These are phyloP conservation scores for Cheilosia variabilis DNA, from an alignment of 2,888 invertebrate genomes.

Conservation along the genomic window DNA sequence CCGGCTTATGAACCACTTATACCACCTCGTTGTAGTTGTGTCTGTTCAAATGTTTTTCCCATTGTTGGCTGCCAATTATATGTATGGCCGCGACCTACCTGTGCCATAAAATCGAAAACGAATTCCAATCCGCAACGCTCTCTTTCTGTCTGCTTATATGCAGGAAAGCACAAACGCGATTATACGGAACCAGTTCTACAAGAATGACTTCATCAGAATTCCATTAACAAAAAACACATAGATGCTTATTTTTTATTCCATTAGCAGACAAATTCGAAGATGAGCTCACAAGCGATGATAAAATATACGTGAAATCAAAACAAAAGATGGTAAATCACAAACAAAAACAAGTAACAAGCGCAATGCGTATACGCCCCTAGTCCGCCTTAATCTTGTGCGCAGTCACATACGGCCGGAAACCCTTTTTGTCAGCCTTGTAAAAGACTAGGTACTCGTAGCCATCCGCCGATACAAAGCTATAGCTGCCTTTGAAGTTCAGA, in stretches of 20 bases:
- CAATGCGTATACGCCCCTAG: not conserved
- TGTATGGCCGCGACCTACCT: too few relatives aligned
- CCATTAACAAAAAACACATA: constrained; percentile 13
- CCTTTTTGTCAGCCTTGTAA: constrained; percentile 86
- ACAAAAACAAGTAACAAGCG: constrained; percentile 6
- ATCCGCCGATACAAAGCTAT: constrained; percentile 85
- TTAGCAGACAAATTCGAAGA: constrained; percentile 28
- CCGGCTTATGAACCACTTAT: too few relatives aligned
- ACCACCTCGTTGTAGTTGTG: too few relatives aligned
- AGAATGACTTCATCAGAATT: constrained; percentile 54
- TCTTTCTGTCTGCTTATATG: too few relatives aligned
- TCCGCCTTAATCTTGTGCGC: constrained; percentile 79
- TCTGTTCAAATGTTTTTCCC: too few relatives aligned
- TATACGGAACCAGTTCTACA: constrained; percentile 44
- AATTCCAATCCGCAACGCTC: too few relatives aligned
- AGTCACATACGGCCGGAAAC: constrained; percentile 84
- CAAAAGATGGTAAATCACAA: constrained; percentile 6
- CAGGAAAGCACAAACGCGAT: not conserved
- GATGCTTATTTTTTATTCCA: constrained; percentile 52
- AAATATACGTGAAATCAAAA: not conserved
- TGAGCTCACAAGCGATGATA: constrained; percentile 49
- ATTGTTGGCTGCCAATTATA: too few relatives aligned
- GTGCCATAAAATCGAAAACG: too few relatives aligned
- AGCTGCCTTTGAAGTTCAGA: constrained; percentile 80
- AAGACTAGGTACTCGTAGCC: constrained; percentile 85